These are phyloP conservation scores for Phania funesta DNA, from an alignment of 2,888 invertebrate genomes.

Conservation along the genomic window DNA sequence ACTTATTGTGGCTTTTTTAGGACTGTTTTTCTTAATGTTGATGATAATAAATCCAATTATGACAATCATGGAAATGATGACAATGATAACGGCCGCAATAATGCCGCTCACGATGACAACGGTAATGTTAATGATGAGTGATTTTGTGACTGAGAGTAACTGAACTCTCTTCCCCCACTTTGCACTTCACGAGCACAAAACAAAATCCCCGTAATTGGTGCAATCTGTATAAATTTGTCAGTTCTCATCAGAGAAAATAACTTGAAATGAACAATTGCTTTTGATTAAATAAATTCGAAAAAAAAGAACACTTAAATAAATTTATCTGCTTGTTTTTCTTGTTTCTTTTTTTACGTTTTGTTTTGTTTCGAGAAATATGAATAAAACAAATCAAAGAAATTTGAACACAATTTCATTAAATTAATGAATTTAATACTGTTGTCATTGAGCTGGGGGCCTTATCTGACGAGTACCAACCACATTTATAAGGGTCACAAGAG, in stretches of 20 bases:
- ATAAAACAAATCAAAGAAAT: constrained; percentile 57
- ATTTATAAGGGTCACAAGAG: constrained; percentile 45
- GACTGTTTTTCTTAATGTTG: background rate
- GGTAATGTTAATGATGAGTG: constrained; percentile 31
- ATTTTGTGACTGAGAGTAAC: constrained; percentile 9
- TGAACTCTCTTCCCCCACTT: background rate
- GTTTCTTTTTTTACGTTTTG: background rate
- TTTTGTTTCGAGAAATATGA: background rate
- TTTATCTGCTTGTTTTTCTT: constrained; percentile 15
- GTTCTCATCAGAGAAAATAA: constrained; percentile 57
- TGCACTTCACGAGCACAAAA: constrained; percentile 14
- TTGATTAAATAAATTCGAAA: constrained; percentile 67
- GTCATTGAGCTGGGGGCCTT: constrained; percentile 52
- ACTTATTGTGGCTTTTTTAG: background rate
- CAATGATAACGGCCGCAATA: constrained; percentile 20
- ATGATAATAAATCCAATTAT: constrained; percentile 67
- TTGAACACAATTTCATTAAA: constrained; percentile 66
- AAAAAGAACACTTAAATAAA: constrained; percentile 33
- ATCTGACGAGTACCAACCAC: background rate
- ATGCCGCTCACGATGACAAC: constrained; percentile 31
- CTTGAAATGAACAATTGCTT: constrained; percentile 70
- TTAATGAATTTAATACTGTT: constrained; percentile 57
- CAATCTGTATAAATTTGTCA: constrained; percentile 60
- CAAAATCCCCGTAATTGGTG: constrained; percentile 43
- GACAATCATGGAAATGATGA: constrained; percentile 52